Conservation (phyloP, 2,888 invertebrate species). For the Alloscopus bannaensis region DNA sequence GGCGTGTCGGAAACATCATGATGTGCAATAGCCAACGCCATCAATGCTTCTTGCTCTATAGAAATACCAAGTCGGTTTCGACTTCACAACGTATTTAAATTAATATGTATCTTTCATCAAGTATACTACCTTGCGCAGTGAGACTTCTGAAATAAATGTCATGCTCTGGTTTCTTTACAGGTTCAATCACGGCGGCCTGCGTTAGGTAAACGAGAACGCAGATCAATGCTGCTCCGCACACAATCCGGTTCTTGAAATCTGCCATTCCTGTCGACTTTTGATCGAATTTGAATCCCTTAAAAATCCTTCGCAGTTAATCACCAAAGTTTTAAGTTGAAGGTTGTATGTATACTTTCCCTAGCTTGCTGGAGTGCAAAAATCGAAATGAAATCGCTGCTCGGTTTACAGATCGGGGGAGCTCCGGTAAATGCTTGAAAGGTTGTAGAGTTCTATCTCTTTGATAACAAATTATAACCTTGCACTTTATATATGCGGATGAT, state of each 20-base stretch:
- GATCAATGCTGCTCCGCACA: background rate
- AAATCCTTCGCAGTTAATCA: too few relatives aligned
- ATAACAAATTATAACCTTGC: too few relatives aligned
- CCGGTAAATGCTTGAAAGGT: too few relatives aligned
- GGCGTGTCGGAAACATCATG: constrained; percentile 21
- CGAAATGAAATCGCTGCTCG: too few relatives aligned
- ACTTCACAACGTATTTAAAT: background rate
- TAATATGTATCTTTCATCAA: background rate
- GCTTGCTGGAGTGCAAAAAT: too few relatives aligned
- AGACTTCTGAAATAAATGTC: constrained; percentile 40
- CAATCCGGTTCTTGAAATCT: background rate
- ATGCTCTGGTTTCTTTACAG: constrained; percentile 13
- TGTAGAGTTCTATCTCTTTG: too few relatives aligned
- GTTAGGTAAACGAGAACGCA: background rate
- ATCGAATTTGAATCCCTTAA: too few relatives aligned
- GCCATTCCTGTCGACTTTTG: constrained; percentile 5
- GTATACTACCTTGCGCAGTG: constrained; percentile 7
- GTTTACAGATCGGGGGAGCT: too few relatives aligned
- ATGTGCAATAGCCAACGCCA: constrained; percentile 41
- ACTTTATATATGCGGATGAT: too few relatives aligned
- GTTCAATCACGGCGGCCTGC: constrained; percentile 16
- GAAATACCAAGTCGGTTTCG: background rate
- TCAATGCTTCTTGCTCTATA: constrained; percentile 29
- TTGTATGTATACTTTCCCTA: too few relatives aligned
- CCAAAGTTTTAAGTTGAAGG: too few relatives aligned